These are phyloP conservation scores for Patella ulyssiponensis DNA, from an alignment of 2,888 invertebrate genomes.

Conservation along the genomic window DNA sequence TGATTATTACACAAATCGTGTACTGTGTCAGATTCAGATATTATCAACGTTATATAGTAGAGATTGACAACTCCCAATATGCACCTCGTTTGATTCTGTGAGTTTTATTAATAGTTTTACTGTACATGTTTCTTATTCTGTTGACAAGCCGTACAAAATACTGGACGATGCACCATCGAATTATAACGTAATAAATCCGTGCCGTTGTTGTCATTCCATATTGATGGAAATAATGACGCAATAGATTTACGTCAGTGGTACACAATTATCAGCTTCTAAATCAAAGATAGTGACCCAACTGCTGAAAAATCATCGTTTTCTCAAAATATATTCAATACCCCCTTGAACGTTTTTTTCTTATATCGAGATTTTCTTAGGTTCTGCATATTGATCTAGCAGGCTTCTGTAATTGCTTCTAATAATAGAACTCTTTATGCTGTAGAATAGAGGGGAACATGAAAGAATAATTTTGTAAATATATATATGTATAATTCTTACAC, in stretches of 20 bases:
- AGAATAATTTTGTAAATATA: too few relatives aligned
- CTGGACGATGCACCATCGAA: background rate
- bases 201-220: background rate
- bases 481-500: too few relatives aligned
- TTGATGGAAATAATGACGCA: background rate
- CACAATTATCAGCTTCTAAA: constrained; percentile 6
- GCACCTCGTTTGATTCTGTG: too few relatives aligned
- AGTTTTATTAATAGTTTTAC: too few relatives aligned
- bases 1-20: too few relatives aligned
- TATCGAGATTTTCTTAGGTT: constrained; percentile 7
- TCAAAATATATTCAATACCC: constrained; percentile 9
- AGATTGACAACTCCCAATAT: too few relatives aligned
- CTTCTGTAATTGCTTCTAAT: constrained; percentile 11
- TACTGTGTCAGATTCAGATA: too few relatives aligned
- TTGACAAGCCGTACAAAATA: background rate
- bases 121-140: too few relatives aligned
- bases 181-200: constrained; percentile 4
- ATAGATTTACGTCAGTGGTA: background rate
- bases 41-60: too few relatives aligned
- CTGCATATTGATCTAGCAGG: background rate
- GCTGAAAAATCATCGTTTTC: background rate
- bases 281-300: constrained; percentile 2
- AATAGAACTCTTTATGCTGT: background rate
- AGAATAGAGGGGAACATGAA: too few relatives aligned
- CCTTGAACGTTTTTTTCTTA: constrained; percentile 6